Evolutionary conservation across 2,888 invertebrate genomes (phyloP).

Genomic region (Adela reaumurella): DNA sequence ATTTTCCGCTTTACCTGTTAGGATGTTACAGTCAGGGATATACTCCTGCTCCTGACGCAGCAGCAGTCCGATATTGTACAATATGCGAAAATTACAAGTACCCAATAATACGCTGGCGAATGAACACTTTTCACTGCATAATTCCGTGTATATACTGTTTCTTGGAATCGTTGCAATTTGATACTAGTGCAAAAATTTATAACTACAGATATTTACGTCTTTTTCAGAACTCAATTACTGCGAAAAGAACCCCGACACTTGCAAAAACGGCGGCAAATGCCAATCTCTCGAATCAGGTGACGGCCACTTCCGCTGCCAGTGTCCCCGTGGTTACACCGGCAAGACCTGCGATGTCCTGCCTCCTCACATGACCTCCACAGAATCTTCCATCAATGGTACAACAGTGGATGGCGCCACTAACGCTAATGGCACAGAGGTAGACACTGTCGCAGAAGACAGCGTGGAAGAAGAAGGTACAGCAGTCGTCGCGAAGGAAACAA

Average conservation of each 20-base stretch:
- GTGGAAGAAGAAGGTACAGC: slow-evolving; percentile 9
- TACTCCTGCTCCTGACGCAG: too few species aligned
- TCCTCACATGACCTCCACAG: slow-evolving; percentile 22
- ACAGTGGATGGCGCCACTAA: slow-evolving; percentile 7
- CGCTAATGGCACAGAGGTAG: slow-evolving; percentile 6
- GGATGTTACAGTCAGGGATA: too few species aligned
- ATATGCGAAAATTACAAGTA: too few species aligned
- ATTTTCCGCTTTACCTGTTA: too few species aligned
- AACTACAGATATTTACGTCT: too few species aligned
- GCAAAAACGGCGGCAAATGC: slow-evolving; percentile 80
- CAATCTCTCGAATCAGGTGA: slow-evolving; percentile 73
- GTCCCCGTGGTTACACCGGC: slow-evolving; percentile 72
- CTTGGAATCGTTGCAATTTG: too few species aligned
- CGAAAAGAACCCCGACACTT: slow-evolving; percentile 69
- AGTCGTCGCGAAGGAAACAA: slow-evolving; percentile 13
- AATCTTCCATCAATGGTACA: slow-evolving; percentile 16
- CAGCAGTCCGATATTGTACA: too few species aligned
- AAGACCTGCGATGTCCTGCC: slow-evolving; percentile 66
- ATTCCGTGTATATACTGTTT: too few species aligned
- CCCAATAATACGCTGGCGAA: too few species aligned
- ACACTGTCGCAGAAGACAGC: slow-evolving; percentile 1
- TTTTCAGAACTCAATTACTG: slow-evolving; percentile 77
- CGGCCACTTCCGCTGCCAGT: slow-evolving; percentile 72
- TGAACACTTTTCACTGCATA: too few species aligned
- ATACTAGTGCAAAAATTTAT: too few species aligned